Conservation (phyloP, 2,888 invertebrate genomes). For the Lumbricus terrestris region DNA sequence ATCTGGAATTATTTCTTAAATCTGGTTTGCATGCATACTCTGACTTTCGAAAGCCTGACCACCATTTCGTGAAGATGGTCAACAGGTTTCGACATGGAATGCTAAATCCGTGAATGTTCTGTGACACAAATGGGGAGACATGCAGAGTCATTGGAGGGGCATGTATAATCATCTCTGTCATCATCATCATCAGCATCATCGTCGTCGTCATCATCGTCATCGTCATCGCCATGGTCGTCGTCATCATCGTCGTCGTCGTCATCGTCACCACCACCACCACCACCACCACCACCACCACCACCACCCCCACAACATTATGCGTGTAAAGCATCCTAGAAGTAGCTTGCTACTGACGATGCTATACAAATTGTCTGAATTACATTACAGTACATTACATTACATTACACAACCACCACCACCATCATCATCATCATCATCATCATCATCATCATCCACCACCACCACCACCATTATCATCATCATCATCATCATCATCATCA, state of each 20-base stretch:
- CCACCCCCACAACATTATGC: neutral
- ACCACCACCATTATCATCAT: too few species aligned
- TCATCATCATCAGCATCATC: constrained; percentile 13
- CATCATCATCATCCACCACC: constrained; percentile 24
- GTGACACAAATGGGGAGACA: too few species aligned
- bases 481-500: neutral
- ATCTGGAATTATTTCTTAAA: too few species aligned
- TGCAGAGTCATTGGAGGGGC: neutral
- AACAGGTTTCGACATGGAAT: too few species aligned
- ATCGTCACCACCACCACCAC: neutral
- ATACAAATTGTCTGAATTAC: too few species aligned
- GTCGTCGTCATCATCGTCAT: constrained; percentile 22
- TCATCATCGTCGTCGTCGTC: constrained; percentile 20
- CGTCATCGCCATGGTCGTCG: constrained; percentile 23
- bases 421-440: constrained; percentile 22
- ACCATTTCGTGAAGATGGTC: too few species aligned
- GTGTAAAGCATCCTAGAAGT: too few species aligned
- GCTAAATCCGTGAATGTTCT: too few species aligned
- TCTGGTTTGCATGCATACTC: too few species aligned
- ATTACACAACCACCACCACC: neutral
- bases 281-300: neutral
- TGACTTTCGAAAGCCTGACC: too few species aligned
- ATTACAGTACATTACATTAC: too few species aligned
- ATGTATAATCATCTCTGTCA: neutral
- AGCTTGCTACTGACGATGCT: too few species aligned